phyloP scores from a whole-genome alignment of 2,888 invertebrate species.

The Spodoptera picta region DNA sequence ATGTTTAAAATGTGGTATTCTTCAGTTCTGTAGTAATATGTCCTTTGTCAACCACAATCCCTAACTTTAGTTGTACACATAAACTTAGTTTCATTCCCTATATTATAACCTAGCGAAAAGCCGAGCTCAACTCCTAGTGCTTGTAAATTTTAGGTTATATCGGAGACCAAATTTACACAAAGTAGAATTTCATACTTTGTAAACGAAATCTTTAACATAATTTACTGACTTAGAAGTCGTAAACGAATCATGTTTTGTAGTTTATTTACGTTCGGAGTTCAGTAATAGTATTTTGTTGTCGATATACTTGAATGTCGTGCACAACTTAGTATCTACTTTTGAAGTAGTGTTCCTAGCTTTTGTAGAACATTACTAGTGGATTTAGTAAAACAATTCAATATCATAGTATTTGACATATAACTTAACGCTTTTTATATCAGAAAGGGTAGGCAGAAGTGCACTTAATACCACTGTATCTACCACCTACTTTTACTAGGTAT shows the following conservation, averaged over 20 bases:
- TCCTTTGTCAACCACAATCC: conserved; percentile 23
- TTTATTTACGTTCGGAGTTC: conserved; percentile 13
- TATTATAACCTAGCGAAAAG: conserved; percentile 37
- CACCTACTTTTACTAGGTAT: too few species aligned
- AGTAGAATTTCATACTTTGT: conserved; percentile 34
- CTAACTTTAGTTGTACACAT: conserved; percentile 18
- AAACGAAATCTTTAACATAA: conserved; percentile 4
- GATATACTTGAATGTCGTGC: neutral
- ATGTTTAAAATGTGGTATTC: too few species aligned
- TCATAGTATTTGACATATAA: too few species aligned
- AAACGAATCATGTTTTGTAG: conserved; percentile 7
- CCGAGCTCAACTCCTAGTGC: conserved; percentile 30
- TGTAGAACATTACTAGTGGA: too few species aligned
- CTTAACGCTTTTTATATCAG: too few species aligned
- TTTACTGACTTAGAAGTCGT: conserved; percentile 8
- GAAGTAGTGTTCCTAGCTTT: too few species aligned
- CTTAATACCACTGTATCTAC: too few species aligned
- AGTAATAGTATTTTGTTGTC: neutral
- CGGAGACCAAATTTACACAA: conserved; percentile 37
- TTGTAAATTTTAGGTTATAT: conserved; percentile 43
- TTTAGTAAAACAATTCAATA: too few species aligned
- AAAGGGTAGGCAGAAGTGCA: too few species aligned
- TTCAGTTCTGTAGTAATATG: too few species aligned
- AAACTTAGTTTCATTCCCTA: conserved; percentile 24
- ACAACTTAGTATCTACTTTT: neutral